A percentile compares a stretch with the other conserved stretches of the same genome.
phyloP scores from a whole-genome alignment of 2,888 invertebrate species.

The Cephalotes varians region DNA sequence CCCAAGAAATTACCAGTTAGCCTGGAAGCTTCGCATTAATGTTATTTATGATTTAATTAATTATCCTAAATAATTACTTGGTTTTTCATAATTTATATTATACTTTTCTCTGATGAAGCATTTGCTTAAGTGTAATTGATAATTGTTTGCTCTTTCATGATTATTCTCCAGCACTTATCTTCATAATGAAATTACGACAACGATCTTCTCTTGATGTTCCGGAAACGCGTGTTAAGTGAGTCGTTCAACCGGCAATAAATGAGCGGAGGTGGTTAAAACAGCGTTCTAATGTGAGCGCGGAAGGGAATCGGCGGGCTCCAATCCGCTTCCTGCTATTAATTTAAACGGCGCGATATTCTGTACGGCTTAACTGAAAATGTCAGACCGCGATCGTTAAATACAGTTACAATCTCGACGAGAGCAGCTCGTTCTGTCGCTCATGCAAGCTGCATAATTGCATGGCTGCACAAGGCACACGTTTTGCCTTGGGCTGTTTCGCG shows the following conservation, averaged over 20 bases:
- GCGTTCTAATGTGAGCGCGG: constrained; percentile 9
- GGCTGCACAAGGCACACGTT: constrained; percentile 27
- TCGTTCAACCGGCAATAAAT: constrained; percentile 17
- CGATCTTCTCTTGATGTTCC: neutral
- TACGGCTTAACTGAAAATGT: constrained; percentile 52
- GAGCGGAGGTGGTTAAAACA: constrained; percentile 25
- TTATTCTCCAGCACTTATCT: neutral
- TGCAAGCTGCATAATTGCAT: constrained; percentile 31
- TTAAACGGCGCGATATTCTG: constrained; percentile 37
- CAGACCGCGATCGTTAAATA: constrained; percentile 46
- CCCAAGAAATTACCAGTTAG: neutral
- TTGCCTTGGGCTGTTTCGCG: constrained; percentile 48
- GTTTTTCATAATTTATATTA: neutral
- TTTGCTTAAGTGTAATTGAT: neutral
- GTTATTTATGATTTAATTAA: neutral
- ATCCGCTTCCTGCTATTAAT: constrained; percentile 41
- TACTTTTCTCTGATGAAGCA: neutral
- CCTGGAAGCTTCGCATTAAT: neutral
- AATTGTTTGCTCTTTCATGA: neutral
- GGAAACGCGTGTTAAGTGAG: constrained; percentile 17
- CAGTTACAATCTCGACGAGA: constrained; percentile 48
- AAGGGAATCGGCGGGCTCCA: constrained; percentile 5
- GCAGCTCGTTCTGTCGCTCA: constrained; percentile 35
- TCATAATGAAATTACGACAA: neutral
- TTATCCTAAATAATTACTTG: neutral